These are phyloP conservation scores for Ciconia stormi DNA, from an alignment of 2,113 vertebrate genomes.

Conservation along the genomic window DNA sequence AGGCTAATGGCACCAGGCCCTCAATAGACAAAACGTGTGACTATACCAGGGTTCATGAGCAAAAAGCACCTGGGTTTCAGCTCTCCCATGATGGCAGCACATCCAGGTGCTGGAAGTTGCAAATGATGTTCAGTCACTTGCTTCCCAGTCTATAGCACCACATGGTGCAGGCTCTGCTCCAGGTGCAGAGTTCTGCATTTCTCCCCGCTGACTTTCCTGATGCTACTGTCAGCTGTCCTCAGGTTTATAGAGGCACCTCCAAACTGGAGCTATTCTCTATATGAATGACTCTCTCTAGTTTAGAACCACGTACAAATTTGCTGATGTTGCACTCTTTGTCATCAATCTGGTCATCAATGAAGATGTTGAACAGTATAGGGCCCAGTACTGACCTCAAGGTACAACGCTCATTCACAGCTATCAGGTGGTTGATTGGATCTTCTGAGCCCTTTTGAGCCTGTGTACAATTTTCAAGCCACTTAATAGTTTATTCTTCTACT, in stretches of 20 bases:
- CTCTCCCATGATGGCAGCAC: not conserved
- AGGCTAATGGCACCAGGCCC: not conserved
- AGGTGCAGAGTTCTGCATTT: not conserved
- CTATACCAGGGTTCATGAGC: not conserved
- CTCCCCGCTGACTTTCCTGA: not conserved
- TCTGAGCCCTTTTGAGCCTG: not conserved
- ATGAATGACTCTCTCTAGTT: not conserved
- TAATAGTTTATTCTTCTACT: not conserved
- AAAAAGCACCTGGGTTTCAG: not conserved
- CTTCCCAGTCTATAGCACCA: rapidly evolving
- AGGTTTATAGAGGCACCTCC: not conserved
- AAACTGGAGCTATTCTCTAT: not conserved
- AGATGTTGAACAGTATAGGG: not conserved
- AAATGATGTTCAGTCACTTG: not conserved
- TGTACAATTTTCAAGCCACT: not conserved
- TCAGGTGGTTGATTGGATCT: not conserved
- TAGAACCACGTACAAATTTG: not conserved
- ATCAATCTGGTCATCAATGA: not conserved
- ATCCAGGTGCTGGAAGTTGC: not conserved
- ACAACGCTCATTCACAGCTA: not conserved
- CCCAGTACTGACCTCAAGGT: not conserved
- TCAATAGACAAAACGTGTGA: not conserved
- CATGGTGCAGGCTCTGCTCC: not conserved
- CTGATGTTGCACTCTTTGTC: not conserved
- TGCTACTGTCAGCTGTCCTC: not conserved